These are phyloP conservation scores for Hucho hucho DNA, from an alignment of 2,113 vertebrate genomes.

Conservation along the genomic window DNA sequence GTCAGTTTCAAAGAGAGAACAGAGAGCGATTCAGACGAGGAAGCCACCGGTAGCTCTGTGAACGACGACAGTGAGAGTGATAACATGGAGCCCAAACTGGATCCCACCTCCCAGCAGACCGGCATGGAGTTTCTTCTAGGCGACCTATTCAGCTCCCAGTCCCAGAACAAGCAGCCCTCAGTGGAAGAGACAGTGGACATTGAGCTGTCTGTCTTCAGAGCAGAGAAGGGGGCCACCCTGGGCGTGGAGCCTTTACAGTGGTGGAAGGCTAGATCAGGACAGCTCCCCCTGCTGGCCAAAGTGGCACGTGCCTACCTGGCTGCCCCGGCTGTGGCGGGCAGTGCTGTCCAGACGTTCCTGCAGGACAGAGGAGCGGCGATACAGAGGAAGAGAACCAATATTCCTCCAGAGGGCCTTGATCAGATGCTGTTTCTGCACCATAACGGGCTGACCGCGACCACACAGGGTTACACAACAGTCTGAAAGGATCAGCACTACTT, in stretches of 20 bases:
- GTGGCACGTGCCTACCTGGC: conserved; percentile 66
- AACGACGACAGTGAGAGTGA: background rate
- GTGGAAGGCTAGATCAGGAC: conserved; percentile 72
- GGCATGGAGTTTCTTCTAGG: conserved; percentile 76
- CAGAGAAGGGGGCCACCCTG: conserved; percentile 61
- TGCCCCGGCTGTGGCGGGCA: conserved; percentile 64
- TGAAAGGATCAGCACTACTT: too few species aligned
- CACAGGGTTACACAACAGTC: too few species aligned
- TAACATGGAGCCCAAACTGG: background rate
- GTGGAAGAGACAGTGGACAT: conserved; percentile 70
- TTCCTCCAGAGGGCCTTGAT: conserved; percentile 66
- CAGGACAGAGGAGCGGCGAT: conserved; percentile 43
- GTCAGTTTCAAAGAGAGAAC: conserved; percentile 47
- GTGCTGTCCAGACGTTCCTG: conserved; percentile 45
- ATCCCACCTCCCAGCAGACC: conserved; percentile 27
- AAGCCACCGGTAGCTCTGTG: too few species aligned
- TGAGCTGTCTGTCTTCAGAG: conserved; percentile 69
- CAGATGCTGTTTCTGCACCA: conserved; percentile 71
- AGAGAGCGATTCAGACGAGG: background rate
- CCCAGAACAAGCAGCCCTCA: conserved; percentile 48
- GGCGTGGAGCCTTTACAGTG: conserved; percentile 73
- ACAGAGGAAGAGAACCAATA: conserved; percentile 55
- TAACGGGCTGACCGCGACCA: conserved; percentile 45
- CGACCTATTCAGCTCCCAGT: conserved; percentile 61
- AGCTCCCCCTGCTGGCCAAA: conserved; percentile 67